Evolutionary conservation across 2,113 vertebrate species (phyloP), one percentile per base, ranked within the genome.

Genomic region (Tenrec ecaudatus): DNA sequence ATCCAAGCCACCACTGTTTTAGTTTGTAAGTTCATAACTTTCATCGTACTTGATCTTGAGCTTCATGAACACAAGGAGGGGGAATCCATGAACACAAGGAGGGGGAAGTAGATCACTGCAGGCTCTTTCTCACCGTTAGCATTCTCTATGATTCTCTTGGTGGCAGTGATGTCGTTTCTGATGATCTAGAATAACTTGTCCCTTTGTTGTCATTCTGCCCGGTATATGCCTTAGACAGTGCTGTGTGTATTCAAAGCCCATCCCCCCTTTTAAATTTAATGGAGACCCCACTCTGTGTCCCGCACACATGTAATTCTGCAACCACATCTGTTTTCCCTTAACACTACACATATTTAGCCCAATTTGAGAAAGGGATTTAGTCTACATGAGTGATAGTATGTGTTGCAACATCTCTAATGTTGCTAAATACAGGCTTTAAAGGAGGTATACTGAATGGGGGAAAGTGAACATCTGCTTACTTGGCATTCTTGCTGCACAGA

Each of bases 341-440:
- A 68, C 9, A 75, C n/a, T 79, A 77, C 89, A 95, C 76, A 83
- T 64, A 90, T 58, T 69, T 88, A 82, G 29, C 25, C 29, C 47
- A 43, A 6, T 66, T 89, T 91, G 20, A 76, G 33, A 92, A 27
- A 69, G 20, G 40, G 11, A 91, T 85, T 86, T 94, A 92, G 86
- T 95, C 16, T 83, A n/a, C 15, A 66, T 53, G 43, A 66, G 29
- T 78, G 47, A 78, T 0, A 73, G 47, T 53, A 53, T 53, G 47
- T 10, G 9, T 53, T 10, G 47, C 47, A 53, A 53, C 47, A 80
- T 85, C 62, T 38, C 29, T 27, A 88, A 77, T 38, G 5, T 17
- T 93, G 86, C n/a, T 82, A 88, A 76, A 58, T 27, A 19, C 31
- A 88, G 76, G 22, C 88, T 86, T 79, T 83, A 62, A 33, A 92